Percentiles rank a stretch among this genome's conserved stretches.
Conservation (phyloP, 1,140 invertebrate species). For the Callitettix versicolor region DNA sequence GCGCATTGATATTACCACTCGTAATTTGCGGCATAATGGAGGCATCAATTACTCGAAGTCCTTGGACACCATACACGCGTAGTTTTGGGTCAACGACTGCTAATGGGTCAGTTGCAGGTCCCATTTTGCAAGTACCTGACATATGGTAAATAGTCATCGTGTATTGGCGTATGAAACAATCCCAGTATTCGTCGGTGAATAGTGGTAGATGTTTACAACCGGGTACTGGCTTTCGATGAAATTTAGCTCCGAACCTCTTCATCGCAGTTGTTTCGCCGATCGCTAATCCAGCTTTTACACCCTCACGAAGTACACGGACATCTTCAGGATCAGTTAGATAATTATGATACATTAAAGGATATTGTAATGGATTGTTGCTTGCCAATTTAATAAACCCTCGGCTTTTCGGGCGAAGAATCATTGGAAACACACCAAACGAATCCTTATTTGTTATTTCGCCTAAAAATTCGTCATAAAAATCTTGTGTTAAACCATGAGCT, state of each 20-base stretch:
- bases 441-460: slow-evolving; percentile 56
- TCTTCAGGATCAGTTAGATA: slow-evolving; percentile 76
- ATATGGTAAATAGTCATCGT: slow-evolving; percentile 82
- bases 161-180: slow-evolving; percentile 44
- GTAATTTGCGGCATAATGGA: slow-evolving; percentile 73
- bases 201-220: slow-evolving; percentile 63
- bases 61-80: slow-evolving; percentile 60
- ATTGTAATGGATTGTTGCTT: slow-evolving; percentile 68
- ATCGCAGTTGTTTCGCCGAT: slow-evolving; percentile 45
- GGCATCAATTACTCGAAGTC: slow-evolving; percentile 66
- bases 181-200: slow-evolving; percentile 28
- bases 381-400: slow-evolving; percentile 63
- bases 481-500: slow-evolving; percentile 66
- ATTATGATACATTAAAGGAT: slow-evolving; percentile 81
- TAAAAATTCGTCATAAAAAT: slow-evolving; percentile 67
- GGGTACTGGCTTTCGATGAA: slow-evolving; percentile 57
- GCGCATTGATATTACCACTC: slow-evolving; percentile 76
- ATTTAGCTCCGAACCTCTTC: slow-evolving; percentile 55
- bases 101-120: slow-evolving; percentile 56
- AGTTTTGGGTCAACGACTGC: slow-evolving; percentile 74
- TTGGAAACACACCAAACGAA: slow-evolving; percentile 69
- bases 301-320: slow-evolving; percentile 65
- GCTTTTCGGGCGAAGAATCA: slow-evolving; percentile 78
- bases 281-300: slow-evolving; percentile 72
- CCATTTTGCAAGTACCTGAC: slow-evolving; percentile 69